Evolutionary conservation across 2,113 vertebrate genomes (phyloP).

Genomic region (Myocastor coypus): DNA sequence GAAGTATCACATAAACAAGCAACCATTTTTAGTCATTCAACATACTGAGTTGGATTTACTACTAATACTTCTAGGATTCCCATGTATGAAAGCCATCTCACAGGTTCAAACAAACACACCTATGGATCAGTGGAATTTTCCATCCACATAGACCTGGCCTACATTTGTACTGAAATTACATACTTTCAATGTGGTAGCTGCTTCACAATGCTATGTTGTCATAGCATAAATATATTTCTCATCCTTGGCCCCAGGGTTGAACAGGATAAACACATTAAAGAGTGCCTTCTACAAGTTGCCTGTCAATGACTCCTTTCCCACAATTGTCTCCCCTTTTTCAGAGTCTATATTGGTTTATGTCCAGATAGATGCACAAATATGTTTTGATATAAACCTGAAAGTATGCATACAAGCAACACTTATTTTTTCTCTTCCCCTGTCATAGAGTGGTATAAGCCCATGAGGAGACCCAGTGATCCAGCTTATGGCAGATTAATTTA

Average conservation of each 20-base stretch:
- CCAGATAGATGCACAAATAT: not conserved
- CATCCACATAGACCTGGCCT: not conserved
- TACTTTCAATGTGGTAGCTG: not conserved
- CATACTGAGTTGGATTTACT: not conserved
- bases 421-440: not conserved
- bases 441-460: not conserved
- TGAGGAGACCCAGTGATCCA: slow-evolving; percentile 26
- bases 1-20: not conserved
- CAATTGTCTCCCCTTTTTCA: not conserved
- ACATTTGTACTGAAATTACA: not conserved
- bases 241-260: not conserved
- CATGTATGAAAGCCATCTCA: not conserved
- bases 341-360: slow-evolving; percentile 1
- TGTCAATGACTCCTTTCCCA: not conserved
- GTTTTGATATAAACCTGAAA: not conserved
- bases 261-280: slow-evolving; percentile 25
- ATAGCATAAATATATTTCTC: not conserved
- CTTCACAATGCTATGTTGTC: not conserved
- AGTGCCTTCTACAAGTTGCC: not conserved
- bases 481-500: slow-evolving; percentile 36
- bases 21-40: not conserved
- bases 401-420: not conserved
- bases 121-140: not conserved
- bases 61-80: not conserved
- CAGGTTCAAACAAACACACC: not conserved